These are phyloP conservation scores for Zhengitettix transpicula DNA, from an alignment of 2,888 invertebrate genomes.

Conservation along the genomic window DNA sequence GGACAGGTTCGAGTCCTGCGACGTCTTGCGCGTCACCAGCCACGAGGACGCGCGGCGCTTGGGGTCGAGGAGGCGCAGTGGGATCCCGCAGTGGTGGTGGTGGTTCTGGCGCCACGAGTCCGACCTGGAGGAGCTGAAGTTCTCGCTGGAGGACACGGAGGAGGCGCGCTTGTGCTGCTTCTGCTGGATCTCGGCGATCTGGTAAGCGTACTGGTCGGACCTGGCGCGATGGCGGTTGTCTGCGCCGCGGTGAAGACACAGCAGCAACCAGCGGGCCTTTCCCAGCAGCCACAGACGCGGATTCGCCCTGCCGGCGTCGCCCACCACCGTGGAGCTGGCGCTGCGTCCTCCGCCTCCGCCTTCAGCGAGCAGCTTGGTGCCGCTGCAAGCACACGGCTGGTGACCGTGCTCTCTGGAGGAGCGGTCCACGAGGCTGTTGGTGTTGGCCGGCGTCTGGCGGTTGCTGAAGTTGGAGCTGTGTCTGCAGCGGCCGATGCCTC, in stretches of 20 bases:
- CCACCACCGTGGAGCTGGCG: conserved; percentile 22
- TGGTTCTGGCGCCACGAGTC: conserved; percentile 76
- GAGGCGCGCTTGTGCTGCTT: conserved; percentile 62
- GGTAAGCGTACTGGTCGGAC: conserved; percentile 50
- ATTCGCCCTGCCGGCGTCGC: background rate
- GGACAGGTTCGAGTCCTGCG: conserved; percentile 80
- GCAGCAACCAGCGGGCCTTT: conserved; percentile 34
- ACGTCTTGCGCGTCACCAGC: conserved; percentile 81
- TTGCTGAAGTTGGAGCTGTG: conserved; percentile 80
- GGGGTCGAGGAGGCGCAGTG: conserved; percentile 52
- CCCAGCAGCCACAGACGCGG: conserved; percentile 25
- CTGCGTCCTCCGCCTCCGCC: conserved; percentile 19
- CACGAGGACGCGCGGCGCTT: conserved; percentile 72
- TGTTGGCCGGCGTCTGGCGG: conserved; percentile 72
- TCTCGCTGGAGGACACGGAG: conserved; percentile 75
- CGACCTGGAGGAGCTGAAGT: conserved; percentile 74
- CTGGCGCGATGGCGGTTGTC: conserved; percentile 24
- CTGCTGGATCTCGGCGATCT: conserved; percentile 53
- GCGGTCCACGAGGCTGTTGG: conserved; percentile 65
- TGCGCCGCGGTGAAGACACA: conserved; percentile 25
- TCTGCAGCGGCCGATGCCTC: conserved; percentile 70
- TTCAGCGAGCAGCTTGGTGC: background rate
- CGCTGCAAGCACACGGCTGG: background rate
- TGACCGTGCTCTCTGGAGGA: conserved; percentile 47
- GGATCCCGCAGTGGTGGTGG: conserved; percentile 58